A percentile compares a stretch with the other conserved stretches of the same genome.
Evolutionary conservation across 2,113 vertebrate genomes (phyloP).

Genomic region (Anser cygnoides): DNA sequence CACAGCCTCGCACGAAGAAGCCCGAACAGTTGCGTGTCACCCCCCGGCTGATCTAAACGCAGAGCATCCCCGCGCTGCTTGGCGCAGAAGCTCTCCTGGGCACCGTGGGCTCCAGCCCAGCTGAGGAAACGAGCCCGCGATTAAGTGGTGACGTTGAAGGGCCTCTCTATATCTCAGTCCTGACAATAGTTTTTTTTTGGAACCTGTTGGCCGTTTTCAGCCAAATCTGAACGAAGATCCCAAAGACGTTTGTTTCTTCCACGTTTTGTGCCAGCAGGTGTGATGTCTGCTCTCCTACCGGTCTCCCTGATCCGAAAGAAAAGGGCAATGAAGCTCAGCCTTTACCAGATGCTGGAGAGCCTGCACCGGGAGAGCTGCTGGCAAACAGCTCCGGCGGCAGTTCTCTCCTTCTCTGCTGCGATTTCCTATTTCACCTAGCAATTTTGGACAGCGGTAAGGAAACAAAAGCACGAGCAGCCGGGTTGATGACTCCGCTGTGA

Average conservation of each 20-base stretch:
- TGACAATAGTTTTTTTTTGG: background rate
- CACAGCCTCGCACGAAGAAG: background rate
- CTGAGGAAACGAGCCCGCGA: background rate
- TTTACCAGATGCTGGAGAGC: background rate
- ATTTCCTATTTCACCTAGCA: background rate
- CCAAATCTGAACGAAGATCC: background rate
- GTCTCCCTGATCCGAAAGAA: background rate
- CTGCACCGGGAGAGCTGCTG: background rate
- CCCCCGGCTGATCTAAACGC: background rate
- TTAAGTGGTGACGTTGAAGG: background rate
- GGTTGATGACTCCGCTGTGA: background rate
- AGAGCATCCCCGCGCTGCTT: background rate
- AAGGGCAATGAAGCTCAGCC: background rate
- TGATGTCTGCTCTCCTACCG: background rate
- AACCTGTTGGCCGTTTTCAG: background rate
- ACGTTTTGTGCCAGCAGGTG: accelerated
- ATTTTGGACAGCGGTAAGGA: background rate
- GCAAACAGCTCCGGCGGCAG: background rate
- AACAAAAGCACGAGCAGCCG: conserved; percentile 18
- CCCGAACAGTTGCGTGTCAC: background rate
- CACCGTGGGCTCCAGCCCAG: background rate
- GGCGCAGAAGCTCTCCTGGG: background rate
- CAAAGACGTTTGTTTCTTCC: background rate
- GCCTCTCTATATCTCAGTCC: background rate
- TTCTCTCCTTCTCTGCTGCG: background rate